Base-by-base conservation (phyloP, 2,113 vertebrate genomes). In the Jaculus jaculus region DNA sequence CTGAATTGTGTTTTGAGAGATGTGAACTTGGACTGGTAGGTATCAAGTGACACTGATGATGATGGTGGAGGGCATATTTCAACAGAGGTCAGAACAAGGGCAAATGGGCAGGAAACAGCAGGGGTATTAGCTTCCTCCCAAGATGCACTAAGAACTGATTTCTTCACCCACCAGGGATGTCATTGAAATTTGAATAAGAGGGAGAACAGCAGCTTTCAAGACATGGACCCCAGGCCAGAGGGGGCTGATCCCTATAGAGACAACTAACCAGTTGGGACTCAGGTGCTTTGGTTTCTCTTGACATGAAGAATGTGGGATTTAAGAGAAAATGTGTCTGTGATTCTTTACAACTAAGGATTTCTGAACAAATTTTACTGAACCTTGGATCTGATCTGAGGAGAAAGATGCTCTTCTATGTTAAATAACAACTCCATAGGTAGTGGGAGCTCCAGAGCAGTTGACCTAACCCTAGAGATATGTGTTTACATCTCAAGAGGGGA, bases 401-500 rank as follows among this genome's bases (percentile, higher is more conserved):
- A 10, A 83, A 30, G 17, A 11, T 6, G 23, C 54, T 80, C 47
- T 94, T 89, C 58, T 28, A 92, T 10, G 39, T 77, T 95, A 95
- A 91, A 93, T 96, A 93, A 86, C 54, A 94, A 72, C 86, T 92
- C 21, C 63, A 39, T 66, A 88, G 75, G 92, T n/a, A 69, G 60
- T 58, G 73, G 86, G 75, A 94, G 74, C 65, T 85, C 69, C 10
- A 61, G 78, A 91, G 85, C 93, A 21, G 79, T 93, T 94, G 93
- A 86, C 66, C 71, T 83, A 93, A 92, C 60, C 21, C 28, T 37
- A 90, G 79, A 92, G 60, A 86, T 34, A 68, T 21, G 58, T 89
- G 84, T 94, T 90, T 91, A 89, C 30, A 75, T 96, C 69, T 73
- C 61, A 83, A 90, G 71, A 94, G 47, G 54, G 37, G 37, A 85